A percentile compares a stretch with the other conserved stretches of the same genome.
Evolutionary conservation across 2,797 vertebrate species (phyloP).

Genomic region (Anomalospiza imberbis): DNA sequence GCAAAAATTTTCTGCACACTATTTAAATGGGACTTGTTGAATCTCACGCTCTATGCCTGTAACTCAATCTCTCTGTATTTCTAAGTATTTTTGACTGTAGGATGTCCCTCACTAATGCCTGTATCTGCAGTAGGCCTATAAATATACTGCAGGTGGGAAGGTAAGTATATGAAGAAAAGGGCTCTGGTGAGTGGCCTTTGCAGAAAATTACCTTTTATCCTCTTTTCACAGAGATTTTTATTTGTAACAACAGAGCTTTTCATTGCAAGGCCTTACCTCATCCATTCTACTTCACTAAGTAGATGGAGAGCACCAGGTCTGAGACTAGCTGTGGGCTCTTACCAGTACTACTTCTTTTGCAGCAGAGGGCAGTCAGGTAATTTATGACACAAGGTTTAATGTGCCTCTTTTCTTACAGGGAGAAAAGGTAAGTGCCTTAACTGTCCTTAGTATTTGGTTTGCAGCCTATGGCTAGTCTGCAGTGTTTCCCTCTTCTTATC

Average conservation of each 20-base stretch:
- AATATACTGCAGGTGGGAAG: slow-evolving; percentile 90
- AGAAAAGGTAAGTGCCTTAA: slow-evolving; percentile 69
- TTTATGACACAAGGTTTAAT: slow-evolving; percentile 67
- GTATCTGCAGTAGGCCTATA: slow-evolving; percentile 94
- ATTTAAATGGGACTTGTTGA: slow-evolving; percentile 70
- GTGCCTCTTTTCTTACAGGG: slow-evolving; percentile 21
- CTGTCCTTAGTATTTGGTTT: slow-evolving; percentile 72
- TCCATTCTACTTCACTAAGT: slow-evolving; percentile 61
- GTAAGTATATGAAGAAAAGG: slow-evolving; percentile 92
- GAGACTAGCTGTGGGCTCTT: slow-evolving; percentile 84
- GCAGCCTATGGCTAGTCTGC: slow-evolving; percentile 81
- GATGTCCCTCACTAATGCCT: slow-evolving; percentile 89
- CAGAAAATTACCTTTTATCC: slow-evolving; percentile 74
- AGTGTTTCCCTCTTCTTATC: not conserved
- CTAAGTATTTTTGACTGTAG: slow-evolving; percentile 92
- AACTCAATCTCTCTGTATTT: slow-evolving; percentile 81
- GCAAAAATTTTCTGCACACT: slow-evolving; percentile 56
- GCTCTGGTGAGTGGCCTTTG: slow-evolving; percentile 90
- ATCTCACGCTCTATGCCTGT: slow-evolving; percentile 68
- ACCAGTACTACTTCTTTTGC: slow-evolving; percentile 66
- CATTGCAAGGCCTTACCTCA: slow-evolving; percentile 86
- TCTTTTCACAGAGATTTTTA: slow-evolving; percentile 65
- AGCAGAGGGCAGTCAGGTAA: slow-evolving; percentile 78
- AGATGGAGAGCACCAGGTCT: slow-evolving; percentile 77
- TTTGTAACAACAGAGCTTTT: slow-evolving; percentile 76